Percentiles rank a stretch among this genome's conserved stretches.
Conservation (phyloP, 2,113 vertebrate species). For the Lepisosteus osseus region DNA sequence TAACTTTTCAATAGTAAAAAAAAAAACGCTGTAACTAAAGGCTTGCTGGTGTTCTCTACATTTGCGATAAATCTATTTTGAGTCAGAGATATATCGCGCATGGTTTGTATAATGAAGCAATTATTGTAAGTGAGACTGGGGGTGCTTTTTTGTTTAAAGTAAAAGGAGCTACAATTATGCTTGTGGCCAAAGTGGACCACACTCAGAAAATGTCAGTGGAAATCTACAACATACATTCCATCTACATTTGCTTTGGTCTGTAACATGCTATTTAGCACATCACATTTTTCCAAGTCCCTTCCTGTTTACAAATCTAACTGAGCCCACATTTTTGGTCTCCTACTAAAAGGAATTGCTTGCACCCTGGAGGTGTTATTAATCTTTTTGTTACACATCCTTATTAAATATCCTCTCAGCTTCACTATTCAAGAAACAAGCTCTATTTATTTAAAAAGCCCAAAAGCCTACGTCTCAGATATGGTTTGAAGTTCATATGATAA, state of each 20-base stretch:
- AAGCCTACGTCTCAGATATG: too few relatives aligned
- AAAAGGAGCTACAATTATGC: conserved; percentile 33
- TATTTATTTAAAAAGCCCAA: too few relatives aligned
- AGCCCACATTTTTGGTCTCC: too few relatives aligned
- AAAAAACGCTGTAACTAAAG: conserved; percentile 8
- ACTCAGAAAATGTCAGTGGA: conserved; percentile 38
- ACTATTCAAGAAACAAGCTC: too few relatives aligned
- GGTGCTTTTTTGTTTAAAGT: conserved; percentile 33
- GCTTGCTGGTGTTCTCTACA: conserved; percentile 12
- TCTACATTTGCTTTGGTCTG: conserved; percentile 41
- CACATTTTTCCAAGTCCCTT: conserved; percentile 16
- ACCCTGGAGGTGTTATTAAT: too few relatives aligned
- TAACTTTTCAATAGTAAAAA: conserved; percentile 31
- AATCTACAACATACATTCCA: conserved; percentile 41
- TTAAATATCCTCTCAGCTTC: too few relatives aligned
- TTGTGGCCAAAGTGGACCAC: conserved; percentile 38
- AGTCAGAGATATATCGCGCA: conserved; percentile 5
- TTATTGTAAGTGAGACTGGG: conserved; percentile 34
- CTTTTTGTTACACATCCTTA: too few relatives aligned
- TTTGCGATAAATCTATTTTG: conserved; percentile 14
- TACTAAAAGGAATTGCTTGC: too few relatives aligned
- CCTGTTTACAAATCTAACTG: too few relatives aligned
- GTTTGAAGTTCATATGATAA: too few relatives aligned
- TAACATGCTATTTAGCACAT: conserved; percentile 9
- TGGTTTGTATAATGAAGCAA: conserved; percentile 47